A percentile compares a stretch with the other conserved stretches of the same genome.
Conservation (phyloP, 2,113 vertebrate genomes). For the Odobenus rosmarus region DNA sequence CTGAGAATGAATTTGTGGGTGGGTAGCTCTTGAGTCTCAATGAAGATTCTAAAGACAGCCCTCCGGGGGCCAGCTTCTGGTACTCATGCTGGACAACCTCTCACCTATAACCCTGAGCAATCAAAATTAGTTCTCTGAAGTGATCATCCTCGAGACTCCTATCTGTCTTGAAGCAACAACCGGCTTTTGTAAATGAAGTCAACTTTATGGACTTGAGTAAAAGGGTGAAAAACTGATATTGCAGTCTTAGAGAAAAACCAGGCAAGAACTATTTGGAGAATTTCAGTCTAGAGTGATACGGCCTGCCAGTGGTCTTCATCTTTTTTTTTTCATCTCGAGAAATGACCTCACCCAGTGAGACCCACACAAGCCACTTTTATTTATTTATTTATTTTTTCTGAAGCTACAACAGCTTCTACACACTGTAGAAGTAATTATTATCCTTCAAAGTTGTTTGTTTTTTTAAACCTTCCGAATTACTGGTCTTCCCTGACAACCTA, state of each 20-base stretch:
- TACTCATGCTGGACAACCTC: neutral
- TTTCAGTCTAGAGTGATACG: conserved; percentile 66
- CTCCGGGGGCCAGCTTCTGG: neutral
- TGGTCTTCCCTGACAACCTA: conserved; percentile 85
- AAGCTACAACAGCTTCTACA: conserved; percentile 85
- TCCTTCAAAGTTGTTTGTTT: conserved; percentile 79
- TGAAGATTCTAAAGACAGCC: neutral
- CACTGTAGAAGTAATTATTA: conserved; percentile 89
- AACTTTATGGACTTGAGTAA: conserved; percentile 64
- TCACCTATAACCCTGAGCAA: neutral
- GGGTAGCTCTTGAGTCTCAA: neutral
- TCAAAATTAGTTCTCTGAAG: conserved; percentile 47
- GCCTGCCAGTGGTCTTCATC: conserved; percentile 49
- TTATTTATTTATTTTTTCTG: conserved; percentile 85
- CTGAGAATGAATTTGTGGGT: neutral
- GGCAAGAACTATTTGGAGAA: conserved; percentile 75
- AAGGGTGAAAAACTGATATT: conserved; percentile 73
- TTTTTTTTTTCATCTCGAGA: conserved; percentile 74
- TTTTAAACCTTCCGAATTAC: conserved; percentile 85
- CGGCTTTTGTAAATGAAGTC: conserved; percentile 68
- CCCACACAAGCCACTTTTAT: conserved; percentile 83
- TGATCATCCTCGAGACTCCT: neutral
- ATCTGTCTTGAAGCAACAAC: conserved; percentile 56
- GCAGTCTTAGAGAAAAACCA: conserved; percentile 63
- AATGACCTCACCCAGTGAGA: conserved; percentile 74